phyloP scores from a whole-genome alignment of 2,888 invertebrate species.

The Drosophila stalkeri region DNA sequence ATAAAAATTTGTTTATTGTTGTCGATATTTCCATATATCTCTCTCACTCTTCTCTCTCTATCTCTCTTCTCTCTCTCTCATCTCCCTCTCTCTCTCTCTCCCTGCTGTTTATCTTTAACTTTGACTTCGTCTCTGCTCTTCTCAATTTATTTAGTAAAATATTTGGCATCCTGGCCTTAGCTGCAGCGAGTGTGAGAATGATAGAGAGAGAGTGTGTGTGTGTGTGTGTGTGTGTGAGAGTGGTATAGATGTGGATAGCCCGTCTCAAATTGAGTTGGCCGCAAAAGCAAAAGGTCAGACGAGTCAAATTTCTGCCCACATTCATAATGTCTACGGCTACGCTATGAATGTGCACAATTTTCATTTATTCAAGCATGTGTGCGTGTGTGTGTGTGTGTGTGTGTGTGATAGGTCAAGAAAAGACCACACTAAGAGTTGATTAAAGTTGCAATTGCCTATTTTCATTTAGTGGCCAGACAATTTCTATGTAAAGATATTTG shows the following conservation, averaged over 20 bases:
- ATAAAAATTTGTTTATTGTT: slow-evolving; percentile 45
- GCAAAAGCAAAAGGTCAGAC: slow-evolving; percentile 43
- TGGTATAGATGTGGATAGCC: background rate
- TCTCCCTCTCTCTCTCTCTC: background rate
- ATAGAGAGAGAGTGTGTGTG: background rate
- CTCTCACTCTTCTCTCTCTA: background rate
- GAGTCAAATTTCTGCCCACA: slow-evolving; percentile 44
- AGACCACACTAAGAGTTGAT: slow-evolving; percentile 22
- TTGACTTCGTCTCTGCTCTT: slow-evolving; percentile 22
- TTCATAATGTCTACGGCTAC: slow-evolving; percentile 10
- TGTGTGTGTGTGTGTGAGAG: background rate
- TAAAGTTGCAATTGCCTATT: slow-evolving; percentile 8
- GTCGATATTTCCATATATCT: slow-evolving; percentile 22
- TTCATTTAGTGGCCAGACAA: background rate
- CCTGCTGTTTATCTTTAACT: slow-evolving; percentile 46
- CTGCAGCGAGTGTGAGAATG: background rate
- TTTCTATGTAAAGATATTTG: background rate
- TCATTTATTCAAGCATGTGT: slow-evolving; percentile 16
- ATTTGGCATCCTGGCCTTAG: slow-evolving; percentile 42
- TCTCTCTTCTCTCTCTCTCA: background rate
- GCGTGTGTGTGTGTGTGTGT: background rate
- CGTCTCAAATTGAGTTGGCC: slow-evolving; percentile 34
- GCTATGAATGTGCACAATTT: slow-evolving; percentile 42
- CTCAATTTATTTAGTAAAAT: slow-evolving; percentile 52
- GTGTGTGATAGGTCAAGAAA: slow-evolving; percentile 15